Base-by-base conservation (phyloP, 2,113 vertebrate species). In the Paradoxurus hermaphroditus region DNA sequence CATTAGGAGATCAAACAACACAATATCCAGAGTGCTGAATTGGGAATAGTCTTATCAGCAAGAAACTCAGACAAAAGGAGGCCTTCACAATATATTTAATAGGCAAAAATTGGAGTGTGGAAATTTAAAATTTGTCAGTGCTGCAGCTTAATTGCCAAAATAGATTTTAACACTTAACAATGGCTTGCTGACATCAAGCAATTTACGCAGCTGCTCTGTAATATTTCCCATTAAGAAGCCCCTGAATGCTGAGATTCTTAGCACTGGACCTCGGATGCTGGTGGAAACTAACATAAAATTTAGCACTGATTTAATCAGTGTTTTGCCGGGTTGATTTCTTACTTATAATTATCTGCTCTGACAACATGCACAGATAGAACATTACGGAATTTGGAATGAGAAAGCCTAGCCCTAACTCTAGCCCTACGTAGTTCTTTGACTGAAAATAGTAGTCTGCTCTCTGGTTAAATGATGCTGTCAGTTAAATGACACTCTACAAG, bases 101-200 rank as follows among this genome's bases (percentile, higher is more conserved):
- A 73, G 41, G 14, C 10, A 87, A 90, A 97, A 94, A 16, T 14
- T 62, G 44, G 25, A 96, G 34, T 11, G 0, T 36, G 34, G 25
- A 87, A 85, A 89, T 95, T 87, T 59, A 87, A 90, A 23, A 81
- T 90, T 29, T 79, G 27, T 70, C 49, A 93, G 5, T 81, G 85
- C 27, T 77, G 15, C 51, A 53, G 41, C 23, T 93, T 95, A 92
- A 97, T 72, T 34, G 51, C 53, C 53, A 46, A 73, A 97, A 91
- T 0, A 83, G 23, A 97, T 56, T 84, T 96, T 81, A 96, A 93
- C 97, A 98, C 90, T 98, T 97, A 97, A 41, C 41, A 97, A 97
- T 14, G 39, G 51, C 18, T 92, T 95, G 31, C 25, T 90, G 92
- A 25, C 65, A 87, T 49, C 65, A 96, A 98, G 23, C 90, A 93